These are phyloP conservation scores for Hermodice carunculata DNA, from an alignment of 2,888 invertebrate species.

Conservation along the genomic window DNA sequence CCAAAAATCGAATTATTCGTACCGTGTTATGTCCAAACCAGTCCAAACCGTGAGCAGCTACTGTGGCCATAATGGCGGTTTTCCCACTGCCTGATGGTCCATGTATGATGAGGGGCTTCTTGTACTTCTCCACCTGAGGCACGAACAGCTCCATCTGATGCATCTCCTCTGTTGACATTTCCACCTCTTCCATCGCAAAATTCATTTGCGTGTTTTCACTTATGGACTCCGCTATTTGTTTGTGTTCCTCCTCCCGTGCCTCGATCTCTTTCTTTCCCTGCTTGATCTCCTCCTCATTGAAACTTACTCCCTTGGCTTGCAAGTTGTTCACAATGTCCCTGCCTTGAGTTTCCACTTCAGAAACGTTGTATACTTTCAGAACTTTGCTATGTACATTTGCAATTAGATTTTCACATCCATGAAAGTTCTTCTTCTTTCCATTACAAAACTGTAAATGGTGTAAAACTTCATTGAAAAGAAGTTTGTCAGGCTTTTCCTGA, in stretches of 20 bases:
- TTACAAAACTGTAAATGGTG: slow-evolving; percentile 13
- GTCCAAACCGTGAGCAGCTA: slow-evolving; percentile 38
- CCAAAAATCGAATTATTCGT: slow-evolving; percentile 52
- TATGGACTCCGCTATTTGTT: background rate
- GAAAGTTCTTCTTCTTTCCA: slow-evolving; percentile 8
- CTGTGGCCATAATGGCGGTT: slow-evolving; percentile 55
- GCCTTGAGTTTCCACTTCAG: too few species aligned
- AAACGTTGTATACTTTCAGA: slow-evolving; percentile 5
- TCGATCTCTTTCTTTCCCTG: background rate
- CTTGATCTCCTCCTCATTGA: background rate
- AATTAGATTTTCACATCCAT: slow-evolving; percentile 16
- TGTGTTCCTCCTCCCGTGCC: background rate
- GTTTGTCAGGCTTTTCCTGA: background rate
- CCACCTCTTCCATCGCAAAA: slow-evolving; percentile 11
- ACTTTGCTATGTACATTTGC: slow-evolving; percentile 7
- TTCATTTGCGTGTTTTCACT: background rate
- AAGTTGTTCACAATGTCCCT: too few species aligned
- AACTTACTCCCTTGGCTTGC: background rate
- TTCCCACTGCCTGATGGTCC: slow-evolving; percentile 60
- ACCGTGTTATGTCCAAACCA: slow-evolving; percentile 47
- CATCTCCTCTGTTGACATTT: background rate
- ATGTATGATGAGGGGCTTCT: slow-evolving; percentile 48
- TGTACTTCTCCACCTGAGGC: slow-evolving; percentile 11
- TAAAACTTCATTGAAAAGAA: slow-evolving; percentile 15
- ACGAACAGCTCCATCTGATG: background rate